Conservation (phyloP, 1,140 invertebrate genomes). For the Mamestra configurata region DNA sequence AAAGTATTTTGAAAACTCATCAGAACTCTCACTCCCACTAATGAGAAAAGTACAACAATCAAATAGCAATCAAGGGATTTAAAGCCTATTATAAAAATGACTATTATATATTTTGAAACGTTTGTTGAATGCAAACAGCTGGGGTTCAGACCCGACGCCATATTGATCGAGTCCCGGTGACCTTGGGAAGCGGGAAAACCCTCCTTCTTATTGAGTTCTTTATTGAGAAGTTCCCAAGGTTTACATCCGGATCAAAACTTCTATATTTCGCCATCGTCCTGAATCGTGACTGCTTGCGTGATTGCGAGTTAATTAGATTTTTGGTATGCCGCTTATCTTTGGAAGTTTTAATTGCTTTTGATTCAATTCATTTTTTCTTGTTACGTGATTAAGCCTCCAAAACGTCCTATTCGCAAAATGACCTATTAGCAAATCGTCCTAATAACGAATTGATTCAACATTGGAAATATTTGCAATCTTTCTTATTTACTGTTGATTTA, state of each 20-base stretch:
- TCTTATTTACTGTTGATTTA: too few species aligned
- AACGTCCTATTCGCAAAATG: too few species aligned
- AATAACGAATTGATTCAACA: too few species aligned
- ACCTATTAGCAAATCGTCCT: too few species aligned
- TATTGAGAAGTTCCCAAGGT: background rate
- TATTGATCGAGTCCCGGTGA: constrained; percentile 1
- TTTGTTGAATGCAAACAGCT: constrained; percentile 6
- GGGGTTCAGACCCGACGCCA: background rate
- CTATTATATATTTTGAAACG: background rate
- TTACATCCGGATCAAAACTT: background rate
- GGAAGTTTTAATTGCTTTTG: constrained; percentile 2
- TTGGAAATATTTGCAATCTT: too few species aligned
- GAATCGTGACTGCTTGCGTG: background rate
- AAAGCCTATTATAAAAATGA: background rate
- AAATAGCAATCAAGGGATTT: background rate
- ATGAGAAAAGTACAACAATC: background rate
- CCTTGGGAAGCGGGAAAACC: background rate
- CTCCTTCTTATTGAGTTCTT: background rate
- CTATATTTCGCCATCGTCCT: background rate
- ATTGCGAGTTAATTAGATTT: background rate
- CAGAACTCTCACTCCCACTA: background rate
- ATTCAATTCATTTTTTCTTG: background rate
- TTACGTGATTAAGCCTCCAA: too few species aligned
- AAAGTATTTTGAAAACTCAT: background rate
- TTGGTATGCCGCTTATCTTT: background rate